These are phyloP conservation scores for Mareca strepera DNA, from an alignment of 2,797 vertebrate species.

Conservation along the genomic window DNA sequence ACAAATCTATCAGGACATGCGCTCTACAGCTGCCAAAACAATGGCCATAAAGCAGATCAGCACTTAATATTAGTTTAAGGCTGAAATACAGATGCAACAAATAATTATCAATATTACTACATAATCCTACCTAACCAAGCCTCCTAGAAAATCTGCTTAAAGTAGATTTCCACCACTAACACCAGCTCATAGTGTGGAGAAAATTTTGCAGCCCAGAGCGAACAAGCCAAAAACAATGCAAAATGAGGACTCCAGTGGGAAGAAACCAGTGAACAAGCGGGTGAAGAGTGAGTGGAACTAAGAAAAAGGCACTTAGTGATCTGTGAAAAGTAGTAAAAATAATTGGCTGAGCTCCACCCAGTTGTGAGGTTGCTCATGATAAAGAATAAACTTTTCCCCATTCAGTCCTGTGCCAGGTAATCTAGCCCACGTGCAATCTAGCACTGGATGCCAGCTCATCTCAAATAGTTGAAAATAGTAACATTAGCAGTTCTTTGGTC, in stretches of 20 bases:
- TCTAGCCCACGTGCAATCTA: neutral
- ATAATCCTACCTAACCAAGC: neutral
- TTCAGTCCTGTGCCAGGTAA: neutral
- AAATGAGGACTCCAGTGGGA: neutral
- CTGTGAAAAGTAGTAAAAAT: neutral
- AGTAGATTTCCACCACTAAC: neutral
- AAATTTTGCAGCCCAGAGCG: neutral
- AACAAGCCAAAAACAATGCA: neutral
- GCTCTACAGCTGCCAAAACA: slow-evolving; percentile 26
- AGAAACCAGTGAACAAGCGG: neutral
- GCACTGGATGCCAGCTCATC: neutral
- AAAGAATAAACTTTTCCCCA: neutral
- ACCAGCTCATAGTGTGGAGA: neutral
- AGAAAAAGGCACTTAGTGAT: neutral
- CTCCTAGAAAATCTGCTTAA: slow-evolving; percentile 25
- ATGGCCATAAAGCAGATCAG: neutral
- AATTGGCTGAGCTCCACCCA: neutral
- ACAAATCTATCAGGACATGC: neutral
- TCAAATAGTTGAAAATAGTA: neutral
- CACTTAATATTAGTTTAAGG: neutral
- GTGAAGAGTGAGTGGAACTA: neutral
- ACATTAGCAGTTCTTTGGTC: neutral
- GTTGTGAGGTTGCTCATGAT: neutral
- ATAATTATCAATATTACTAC: neutral
- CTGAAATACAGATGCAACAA: slow-evolving; percentile 5